Evolutionary conservation across 2,113 vertebrate genomes (phyloP), one percentile per base, ranked within the genome.

Genomic region (Odontophorus gujanensis): DNA sequence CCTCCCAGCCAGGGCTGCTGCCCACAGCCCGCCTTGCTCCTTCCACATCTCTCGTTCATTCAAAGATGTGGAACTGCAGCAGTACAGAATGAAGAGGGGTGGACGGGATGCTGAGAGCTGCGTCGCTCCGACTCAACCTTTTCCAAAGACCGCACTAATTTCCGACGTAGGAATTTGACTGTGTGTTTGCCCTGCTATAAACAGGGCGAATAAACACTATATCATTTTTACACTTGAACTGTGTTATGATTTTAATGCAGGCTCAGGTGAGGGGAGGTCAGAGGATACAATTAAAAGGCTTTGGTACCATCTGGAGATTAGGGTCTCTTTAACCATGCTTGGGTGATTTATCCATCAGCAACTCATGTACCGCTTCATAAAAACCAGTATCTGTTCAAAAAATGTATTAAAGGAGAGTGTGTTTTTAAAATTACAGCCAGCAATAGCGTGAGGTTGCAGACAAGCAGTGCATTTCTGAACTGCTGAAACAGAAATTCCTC

Each of bases 181-280:
- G 98, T 98, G 98, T 98, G 97, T 98, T 97, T 97, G 98, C 98
- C 98, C 98, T 98, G 98, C 98, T 97, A 99, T 99, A 99, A 99
- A 99, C 98, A 98, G 98, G 98, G 98, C 98, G 98, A 98, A 99
- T 98, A 99, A 99, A 99, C 98, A 99, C 97, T 99, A 98, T 98
- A 99, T 99, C 98, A 99, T 99, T 99, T 99, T 99, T 99, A 99
- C 98, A 99, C 98, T 99, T 99, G 98, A 99, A 98, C 99, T 98
- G 98, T 98, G 98, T 98, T 98, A 98, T 99, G 98, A 98, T 98
- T 99, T 99, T 98, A 98, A 98, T 98, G 98, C 98, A 98, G 98
- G 97, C 98, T 98, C 98, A 99, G 99, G 99, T 99, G 99, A 99
- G 98, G 96, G 85, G 97, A 98, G 99, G 99, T 99, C 99, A 99